phyloP scores from a whole-genome alignment of 2,888 invertebrate genomes.

The Andrena hattorfiana region DNA sequence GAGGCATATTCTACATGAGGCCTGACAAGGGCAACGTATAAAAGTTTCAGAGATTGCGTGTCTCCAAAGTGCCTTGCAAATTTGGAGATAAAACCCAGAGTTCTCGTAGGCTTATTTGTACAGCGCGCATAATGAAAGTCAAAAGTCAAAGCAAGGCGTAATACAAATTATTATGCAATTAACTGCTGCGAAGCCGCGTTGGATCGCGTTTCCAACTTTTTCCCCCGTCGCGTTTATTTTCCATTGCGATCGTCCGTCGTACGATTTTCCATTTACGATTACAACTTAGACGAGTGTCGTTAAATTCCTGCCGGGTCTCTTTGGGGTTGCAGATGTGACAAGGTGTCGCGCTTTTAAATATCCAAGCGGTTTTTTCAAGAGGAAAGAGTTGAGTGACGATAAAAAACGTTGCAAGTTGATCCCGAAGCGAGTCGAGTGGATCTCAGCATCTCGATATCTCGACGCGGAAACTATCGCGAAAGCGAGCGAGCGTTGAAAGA shows the following conservation, averaged over 20 bases:
- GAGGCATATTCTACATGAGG: too few relatives aligned
- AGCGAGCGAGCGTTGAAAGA: background rate
- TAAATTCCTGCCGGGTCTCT: conserved; percentile 2
- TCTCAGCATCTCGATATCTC: background rate
- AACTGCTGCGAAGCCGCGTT: background rate
- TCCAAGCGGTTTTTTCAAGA: background rate
- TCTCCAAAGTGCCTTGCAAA: too few relatives aligned
- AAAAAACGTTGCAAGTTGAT: background rate
- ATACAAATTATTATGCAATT: too few relatives aligned
- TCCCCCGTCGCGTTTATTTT: background rate
- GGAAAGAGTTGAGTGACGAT: background rate
- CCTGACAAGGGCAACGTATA: too few relatives aligned
- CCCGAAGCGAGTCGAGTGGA: background rate
- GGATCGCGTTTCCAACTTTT: conserved; percentile 4
- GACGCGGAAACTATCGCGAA: background rate
- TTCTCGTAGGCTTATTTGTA: too few relatives aligned
- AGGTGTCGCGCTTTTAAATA: background rate
- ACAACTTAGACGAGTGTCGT: background rate
- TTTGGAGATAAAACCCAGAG: too few relatives aligned
- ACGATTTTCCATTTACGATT: background rate
- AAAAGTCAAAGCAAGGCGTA: too few relatives aligned
- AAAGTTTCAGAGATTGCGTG: too few relatives aligned
- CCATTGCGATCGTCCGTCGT: background rate
- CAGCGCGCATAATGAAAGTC: too few relatives aligned
- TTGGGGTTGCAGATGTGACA: background rate